Conservation (phyloP, 2,888 invertebrate genomes). For the Amblyteles armatorius region DNA sequence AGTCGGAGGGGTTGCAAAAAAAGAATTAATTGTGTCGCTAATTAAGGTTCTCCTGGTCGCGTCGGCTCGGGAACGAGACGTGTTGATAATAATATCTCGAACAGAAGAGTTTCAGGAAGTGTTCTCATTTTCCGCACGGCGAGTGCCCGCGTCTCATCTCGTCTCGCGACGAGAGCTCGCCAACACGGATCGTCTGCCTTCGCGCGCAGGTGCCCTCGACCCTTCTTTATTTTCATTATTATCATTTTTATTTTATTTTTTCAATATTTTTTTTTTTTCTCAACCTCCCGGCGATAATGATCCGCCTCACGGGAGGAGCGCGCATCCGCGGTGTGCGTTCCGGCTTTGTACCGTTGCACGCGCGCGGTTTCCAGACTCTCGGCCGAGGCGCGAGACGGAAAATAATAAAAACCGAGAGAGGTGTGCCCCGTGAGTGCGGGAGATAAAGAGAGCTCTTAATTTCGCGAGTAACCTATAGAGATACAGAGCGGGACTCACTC, state of each 20-base stretch:
- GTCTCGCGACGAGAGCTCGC: constrained; percentile 40
- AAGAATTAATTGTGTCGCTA: constrained; percentile 45
- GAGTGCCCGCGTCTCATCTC: constrained; percentile 38
- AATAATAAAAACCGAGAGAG: constrained; percentile 52
- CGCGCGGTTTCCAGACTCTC: background rate
- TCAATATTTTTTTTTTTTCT: constrained; percentile 8
- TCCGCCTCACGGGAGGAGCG: constrained; percentile 47
- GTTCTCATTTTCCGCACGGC: constrained; percentile 45
- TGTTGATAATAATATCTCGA: constrained; percentile 24
- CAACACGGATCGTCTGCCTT: constrained; percentile 63
- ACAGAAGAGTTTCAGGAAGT: constrained; percentile 42
- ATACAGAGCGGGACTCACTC: constrained; percentile 19
- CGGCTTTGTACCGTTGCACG: constrained; percentile 41
- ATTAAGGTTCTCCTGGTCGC: constrained; percentile 33
- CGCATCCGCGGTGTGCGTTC: constrained; percentile 25
- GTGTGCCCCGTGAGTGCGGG: constrained; percentile 60
- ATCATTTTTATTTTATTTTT: constrained; percentile 39
- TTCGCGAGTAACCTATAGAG: constrained; percentile 57
- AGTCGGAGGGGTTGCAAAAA: background rate
- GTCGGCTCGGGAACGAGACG: constrained; percentile 1
- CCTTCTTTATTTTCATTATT: constrained; percentile 24
- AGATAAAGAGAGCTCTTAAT: constrained; percentile 72
- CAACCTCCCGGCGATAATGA: constrained; percentile 58
- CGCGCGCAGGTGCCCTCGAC: constrained; percentile 30
- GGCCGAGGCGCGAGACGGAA: constrained; percentile 8